These are phyloP conservation scores for Torymus texanus DNA, from an alignment of 2,888 invertebrate species.

Conservation along the genomic window DNA sequence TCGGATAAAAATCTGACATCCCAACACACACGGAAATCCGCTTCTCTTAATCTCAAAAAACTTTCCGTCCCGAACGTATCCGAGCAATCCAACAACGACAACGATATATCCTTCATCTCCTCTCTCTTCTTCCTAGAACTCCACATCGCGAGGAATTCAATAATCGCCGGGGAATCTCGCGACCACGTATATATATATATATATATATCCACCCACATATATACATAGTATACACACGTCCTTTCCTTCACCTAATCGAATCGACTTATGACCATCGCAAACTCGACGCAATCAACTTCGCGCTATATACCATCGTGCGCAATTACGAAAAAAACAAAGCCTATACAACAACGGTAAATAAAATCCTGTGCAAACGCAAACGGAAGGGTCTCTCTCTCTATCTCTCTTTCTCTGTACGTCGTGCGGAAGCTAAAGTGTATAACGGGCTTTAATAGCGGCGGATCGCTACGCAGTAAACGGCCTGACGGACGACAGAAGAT, in stretches of 20 bases:
- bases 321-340: neutral
- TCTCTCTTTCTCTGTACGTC: no score
- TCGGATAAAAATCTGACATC: no score
- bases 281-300: slow-evolving; percentile 51
- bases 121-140: no score
- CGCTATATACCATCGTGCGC: neutral
- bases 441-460: slow-evolving; percentile 72
- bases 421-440: slow-evolving; percentile 67
- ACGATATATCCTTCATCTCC: no score
- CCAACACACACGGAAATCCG: no score
- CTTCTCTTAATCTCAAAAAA: no score
- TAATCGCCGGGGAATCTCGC: slow-evolving; percentile 24
- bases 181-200: neutral
- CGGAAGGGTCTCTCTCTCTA: slow-evolving; percentile 58
- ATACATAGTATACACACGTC: slow-evolving; percentile 9
- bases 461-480: slow-evolving; percentile 74
- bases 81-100: no score
- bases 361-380: slow-evolving; percentile 44
- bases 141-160: no score
- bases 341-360: slow-evolving; percentile 16
- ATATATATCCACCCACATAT: neutral
- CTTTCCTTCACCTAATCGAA: slow-evolving; percentile 53
- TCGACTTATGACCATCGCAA: slow-evolving; percentile 47
- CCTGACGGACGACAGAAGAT: slow-evolving; percentile 74
- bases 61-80: no score